Evolutionary conservation across 2,113 vertebrate species (phyloP).

Genomic region (Silurus glanis): DNA sequence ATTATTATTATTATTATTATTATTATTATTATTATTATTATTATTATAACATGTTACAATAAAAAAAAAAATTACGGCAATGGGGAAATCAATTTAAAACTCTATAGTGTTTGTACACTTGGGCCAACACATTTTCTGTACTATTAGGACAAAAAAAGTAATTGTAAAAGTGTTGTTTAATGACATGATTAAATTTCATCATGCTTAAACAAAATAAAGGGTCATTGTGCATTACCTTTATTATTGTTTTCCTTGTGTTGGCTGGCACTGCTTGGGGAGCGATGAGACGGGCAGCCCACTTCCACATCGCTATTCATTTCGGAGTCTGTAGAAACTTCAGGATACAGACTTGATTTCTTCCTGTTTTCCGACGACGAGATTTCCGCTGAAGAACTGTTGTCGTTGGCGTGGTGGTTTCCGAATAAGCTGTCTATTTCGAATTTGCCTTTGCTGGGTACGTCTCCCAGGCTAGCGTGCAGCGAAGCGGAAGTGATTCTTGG

Average conservation of each 20-base stretch:
- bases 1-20: conserved; percentile 19
- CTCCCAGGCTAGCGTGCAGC: conserved; percentile 88
- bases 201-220: background rate
- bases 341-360: conserved; percentile 92
- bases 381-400: conserved; percentile 84
- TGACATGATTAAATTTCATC: background rate
- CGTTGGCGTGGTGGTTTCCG: conserved; percentile 83
- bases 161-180: background rate
- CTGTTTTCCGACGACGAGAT: conserved; percentile 87
- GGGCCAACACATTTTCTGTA: background rate
- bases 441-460: conserved; percentile 92
- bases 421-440: conserved; percentile 99
- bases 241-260: conserved; percentile 94
- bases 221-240: conserved; percentile 80
- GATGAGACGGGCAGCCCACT: conserved; percentile 92
- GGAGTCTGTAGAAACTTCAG: conserved; percentile 91
- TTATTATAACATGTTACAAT: too few relatives aligned
- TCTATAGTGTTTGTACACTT: background rate
- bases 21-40: background rate
- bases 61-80: background rate
- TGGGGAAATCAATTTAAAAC: background rate
- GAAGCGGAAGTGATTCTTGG: conserved; percentile 92
- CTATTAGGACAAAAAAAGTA: background rate
- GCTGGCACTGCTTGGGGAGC: conserved; percentile 82
- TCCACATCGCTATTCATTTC: conserved; percentile 99